Conservation (phyloP, 2,888 invertebrate species). For the Lingula anatina region DNA sequence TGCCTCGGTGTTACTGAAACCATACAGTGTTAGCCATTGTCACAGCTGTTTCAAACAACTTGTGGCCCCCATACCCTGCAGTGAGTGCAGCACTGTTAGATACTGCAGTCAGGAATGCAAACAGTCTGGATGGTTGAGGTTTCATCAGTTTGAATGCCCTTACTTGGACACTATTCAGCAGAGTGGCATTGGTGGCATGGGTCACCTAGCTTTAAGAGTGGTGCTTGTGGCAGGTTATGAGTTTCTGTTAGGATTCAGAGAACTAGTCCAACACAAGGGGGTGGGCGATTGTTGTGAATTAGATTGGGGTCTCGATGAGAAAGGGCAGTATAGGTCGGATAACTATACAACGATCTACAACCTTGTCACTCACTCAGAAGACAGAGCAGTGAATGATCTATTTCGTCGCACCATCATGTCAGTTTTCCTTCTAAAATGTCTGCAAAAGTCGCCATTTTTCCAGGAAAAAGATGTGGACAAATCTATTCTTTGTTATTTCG, state of each 20-base stretch:
- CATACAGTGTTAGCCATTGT: constrained; percentile 61
- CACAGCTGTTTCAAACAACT: constrained; percentile 63
- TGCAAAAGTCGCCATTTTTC: constrained; percentile 29
- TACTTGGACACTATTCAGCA: constrained; percentile 64
- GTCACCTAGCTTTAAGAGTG: constrained; percentile 61
- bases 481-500: constrained; percentile 53
- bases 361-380: constrained; percentile 70
- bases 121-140: constrained; percentile 34
- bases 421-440: constrained; percentile 33
- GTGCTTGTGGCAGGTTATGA: constrained; percentile 31
- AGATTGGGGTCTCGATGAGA: constrained; percentile 52
- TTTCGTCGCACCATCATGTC: constrained; percentile 62
- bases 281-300: constrained; percentile 4
- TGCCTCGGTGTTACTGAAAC: constrained; percentile 65
- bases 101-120: constrained; percentile 47
- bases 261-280: constrained; percentile 13
- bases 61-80: constrained; percentile 27
- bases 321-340: constrained; percentile 27
- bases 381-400: constrained; percentile 61
- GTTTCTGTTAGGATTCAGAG: constrained; percentile 14
- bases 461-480: constrained; percentile 5
- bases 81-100: constrained; percentile 40
- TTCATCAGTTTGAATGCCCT: constrained; percentile 63
- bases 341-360: constrained; percentile 63
- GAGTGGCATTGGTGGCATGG: constrained; percentile 56